Base-by-base conservation (phyloP, 64 coral and sea anemone species). In the Cladopsammia gracilis region DNA sequence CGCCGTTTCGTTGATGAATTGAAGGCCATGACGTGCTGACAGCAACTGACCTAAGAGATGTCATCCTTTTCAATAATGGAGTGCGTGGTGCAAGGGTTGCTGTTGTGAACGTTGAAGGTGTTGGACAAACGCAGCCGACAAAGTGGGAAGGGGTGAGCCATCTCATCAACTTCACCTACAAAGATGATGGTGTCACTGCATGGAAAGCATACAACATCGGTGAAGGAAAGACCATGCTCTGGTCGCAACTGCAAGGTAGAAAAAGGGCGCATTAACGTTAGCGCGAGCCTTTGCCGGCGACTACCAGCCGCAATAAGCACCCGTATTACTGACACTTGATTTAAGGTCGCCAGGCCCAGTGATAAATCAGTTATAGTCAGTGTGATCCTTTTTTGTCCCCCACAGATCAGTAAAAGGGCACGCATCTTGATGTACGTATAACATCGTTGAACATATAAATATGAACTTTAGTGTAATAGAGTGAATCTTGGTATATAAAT, bases 181-280 rank as follows among this genome's bases (percentile, higher is more conserved):
- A 64, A 18, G 65, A 81, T 25, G 25, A 57, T 67, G 34, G 49
- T 10, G n/a, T 94, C 7, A 88, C 92, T 73, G 78, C 73, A 7
- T 83, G 92, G 92, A 94, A 89, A 89, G 92, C 92, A 22, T 94
- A 88, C 58, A 43, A 74, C 45, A 75, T 94, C 16, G 92, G 86
- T 48, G 20, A 88, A 67, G 92, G 92, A 25, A 94, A 94, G 86
- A 74, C 72, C 19, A 49, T 82, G 18, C 75, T 48, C 25, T 71
- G 48, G 88, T 25, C 88, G 20, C 58, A 83, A 48, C 48, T 91
- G 22, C 24, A 91, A 47, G 65, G 67, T 91, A 82, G 34, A 34
- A 34, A 34, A 34, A 34, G 34, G 0, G 34, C 34, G n/a, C n/a
- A n/a, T 34, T 34, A 34, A 34, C 34, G 34, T 34, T 34, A 34